Conservation (phyloP, 2,888 invertebrate species). For the Petrolisthes cinctipes region DNA sequence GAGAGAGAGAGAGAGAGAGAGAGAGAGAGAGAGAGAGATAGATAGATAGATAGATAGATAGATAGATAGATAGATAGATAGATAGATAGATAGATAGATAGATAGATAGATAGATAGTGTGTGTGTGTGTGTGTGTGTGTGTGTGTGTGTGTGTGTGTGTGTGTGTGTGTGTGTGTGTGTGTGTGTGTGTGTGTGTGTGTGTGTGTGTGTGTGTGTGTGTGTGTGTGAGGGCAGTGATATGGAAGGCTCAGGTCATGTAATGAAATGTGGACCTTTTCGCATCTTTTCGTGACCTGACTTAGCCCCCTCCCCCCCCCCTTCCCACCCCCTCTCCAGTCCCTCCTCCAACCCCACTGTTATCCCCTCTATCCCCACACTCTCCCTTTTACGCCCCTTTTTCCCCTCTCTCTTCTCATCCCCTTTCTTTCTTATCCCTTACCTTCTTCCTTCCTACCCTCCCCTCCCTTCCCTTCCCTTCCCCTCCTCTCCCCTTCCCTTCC, state of each 20-base stretch:
- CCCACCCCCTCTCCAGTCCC: neutral
- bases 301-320: neutral
- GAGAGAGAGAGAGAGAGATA: neutral
- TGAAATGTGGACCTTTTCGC: too few relatives aligned
- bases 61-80: neutral
- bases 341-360: neutral
- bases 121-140: too few relatives aligned
- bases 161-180: too few relatives aligned
- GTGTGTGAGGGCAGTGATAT: neutral
- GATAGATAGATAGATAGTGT: neutral
- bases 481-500: neutral
- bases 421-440: neutral
- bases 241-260: too few relatives aligned
- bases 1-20: neutral
- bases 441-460: neutral
- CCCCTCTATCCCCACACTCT: too few relatives aligned
- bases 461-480: neutral
- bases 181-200: conserved; percentile 18
- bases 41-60: neutral
- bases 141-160: too few relatives aligned
- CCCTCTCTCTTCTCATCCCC: neutral
- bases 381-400: too few relatives aligned
- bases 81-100: neutral
- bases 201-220: neutral
- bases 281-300: neutral